Base-by-base conservation (phyloP, 2,888 invertebrate genomes). In the Parascotia fuliginaria region DNA sequence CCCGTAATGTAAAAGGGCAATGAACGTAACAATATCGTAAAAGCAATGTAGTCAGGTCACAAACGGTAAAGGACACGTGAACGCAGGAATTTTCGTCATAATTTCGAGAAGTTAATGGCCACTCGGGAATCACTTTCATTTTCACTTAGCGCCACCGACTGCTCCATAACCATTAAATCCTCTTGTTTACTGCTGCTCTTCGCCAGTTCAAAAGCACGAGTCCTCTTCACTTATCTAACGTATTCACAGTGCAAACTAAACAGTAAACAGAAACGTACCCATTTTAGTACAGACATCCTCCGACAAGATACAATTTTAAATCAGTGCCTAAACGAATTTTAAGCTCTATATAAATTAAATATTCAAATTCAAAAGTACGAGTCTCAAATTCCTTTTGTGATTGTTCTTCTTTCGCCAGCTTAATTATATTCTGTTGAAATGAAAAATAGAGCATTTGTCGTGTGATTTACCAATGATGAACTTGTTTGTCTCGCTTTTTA, bases 121-220 rank as follows among this genome's bases (percentile, higher is more conserved):
- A 77, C 82, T 52, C 61, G 79, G 73, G 82, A 85, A 83, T 84
- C 79, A 83, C 83, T 87, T 87, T 86, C 82, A 84, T 85, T 88
- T 87, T 87, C 88, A 87, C 87, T 86, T 83, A 86, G 78, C 76
- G 73, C 80, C 77, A 78, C 80, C 75, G 79, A 85, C 83, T 78
- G 77, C 79, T 78, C 74, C 77, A 84, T 86, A 83, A 84, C 80
- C 84, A 83, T 89, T 87, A 87, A 82, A 83, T 82, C 77, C 77
- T 68, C 74, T 80, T 83, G 83, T 87, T 87, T 85, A 87, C 81
- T 76, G 71, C 81, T 70, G 60, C 70, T 76, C 69, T 68, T 55
- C 58, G 62, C 56, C 61, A 60, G 75, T 72, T 75, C 70, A 65
- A 62, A 67, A 65, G 56, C 67, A 62, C 73, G 64, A 60, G 67